phyloP scores from a whole-genome alignment of 2,113 vertebrate genomes.

The Tychaedon coryphoeus region DNA sequence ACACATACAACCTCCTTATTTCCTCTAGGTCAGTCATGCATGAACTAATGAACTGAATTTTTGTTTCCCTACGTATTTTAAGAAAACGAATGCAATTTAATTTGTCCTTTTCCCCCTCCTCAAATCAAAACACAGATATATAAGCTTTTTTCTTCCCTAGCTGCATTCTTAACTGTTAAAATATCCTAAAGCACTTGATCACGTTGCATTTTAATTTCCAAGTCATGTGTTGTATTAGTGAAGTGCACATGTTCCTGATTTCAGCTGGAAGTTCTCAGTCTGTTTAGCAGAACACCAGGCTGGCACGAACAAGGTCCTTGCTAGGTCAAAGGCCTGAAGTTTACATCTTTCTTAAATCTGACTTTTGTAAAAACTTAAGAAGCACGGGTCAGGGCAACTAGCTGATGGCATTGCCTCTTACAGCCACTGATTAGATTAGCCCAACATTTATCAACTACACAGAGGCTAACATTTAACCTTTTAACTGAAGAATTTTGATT shows the following conservation, averaged over 20 bases:
- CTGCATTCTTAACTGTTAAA: constrained; percentile 80
- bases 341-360: constrained; percentile 79
- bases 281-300: constrained; percentile 68
- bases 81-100: constrained; percentile 90
- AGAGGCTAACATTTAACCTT: constrained; percentile 76
- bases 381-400: constrained; percentile 68
- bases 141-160: constrained; percentile 61
- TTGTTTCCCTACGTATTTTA: constrained; percentile 87
- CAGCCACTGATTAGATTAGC: constrained; percentile 76
- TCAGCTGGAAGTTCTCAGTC: constrained; percentile 67
- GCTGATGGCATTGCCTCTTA: constrained; percentile 59
- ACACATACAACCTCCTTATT: constrained; percentile 82
- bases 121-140: constrained; percentile 64
- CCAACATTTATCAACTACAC: constrained; percentile 74
- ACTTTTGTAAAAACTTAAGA: constrained; percentile 64
- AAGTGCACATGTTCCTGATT: constrained; percentile 81
- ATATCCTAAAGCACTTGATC: constrained; percentile 77
- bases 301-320: constrained; percentile 68
- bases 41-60: constrained; percentile 81
- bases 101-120: constrained; percentile 72
- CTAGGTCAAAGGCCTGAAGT: constrained; percentile 76
- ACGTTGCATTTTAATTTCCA: constrained; percentile 76
- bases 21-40: constrained; percentile 77
- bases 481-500: constrained; percentile 67
- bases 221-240: constrained; percentile 73